Base-by-base conservation (phyloP, 2,888 invertebrate species). In the Drosophila nr. fundita region DNA sequence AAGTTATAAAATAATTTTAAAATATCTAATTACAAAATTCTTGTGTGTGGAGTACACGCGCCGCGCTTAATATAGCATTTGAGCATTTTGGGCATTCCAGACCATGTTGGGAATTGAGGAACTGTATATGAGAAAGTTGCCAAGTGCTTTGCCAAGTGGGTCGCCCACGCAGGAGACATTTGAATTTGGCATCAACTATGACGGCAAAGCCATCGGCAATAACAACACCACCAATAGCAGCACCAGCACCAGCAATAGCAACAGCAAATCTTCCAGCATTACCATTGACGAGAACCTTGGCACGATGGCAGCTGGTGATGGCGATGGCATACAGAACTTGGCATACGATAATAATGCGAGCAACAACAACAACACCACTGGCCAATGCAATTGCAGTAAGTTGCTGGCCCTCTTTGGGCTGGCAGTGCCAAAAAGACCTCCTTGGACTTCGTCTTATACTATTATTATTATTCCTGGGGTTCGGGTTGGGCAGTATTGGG, bases 351-450 rank as follows among this genome's bases (percentile, higher is more conserved):
- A 68, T 63, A 71, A 68, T 45, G 52, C 53, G 49, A 75, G 30
- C 70, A 68, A 53, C 79, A 70, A 40, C 40, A 68, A 38, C 66
- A 71, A 59, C 64, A 80, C 50, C 72, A 54, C 80, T 68, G 73
- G 50, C 58, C 76, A 73, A 73, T 76, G 82, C 79, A 85, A 80
- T 86, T 87, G 87, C 88, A 85, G 84, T 87, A 82, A 82, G 83
- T 83, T 78, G 63, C 60, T 50, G 68, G 63, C 36, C 34, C 32
- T 10, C 32, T 58, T 45, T 45, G 48, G 32, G 21, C n/a, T 30
- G 38, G 45, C 52, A 65, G 30, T 71, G 72, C 66, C 76, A 76
- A 73, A 58, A 61, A 48, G 71, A 60, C 57, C 59, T 42, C 60
- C 49, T 62, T 61, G 38, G 57, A 29, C 45, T 54, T 48, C 34